Conservation (phyloP, 2,888 invertebrate genomes). For the Andrena praecox region DNA sequence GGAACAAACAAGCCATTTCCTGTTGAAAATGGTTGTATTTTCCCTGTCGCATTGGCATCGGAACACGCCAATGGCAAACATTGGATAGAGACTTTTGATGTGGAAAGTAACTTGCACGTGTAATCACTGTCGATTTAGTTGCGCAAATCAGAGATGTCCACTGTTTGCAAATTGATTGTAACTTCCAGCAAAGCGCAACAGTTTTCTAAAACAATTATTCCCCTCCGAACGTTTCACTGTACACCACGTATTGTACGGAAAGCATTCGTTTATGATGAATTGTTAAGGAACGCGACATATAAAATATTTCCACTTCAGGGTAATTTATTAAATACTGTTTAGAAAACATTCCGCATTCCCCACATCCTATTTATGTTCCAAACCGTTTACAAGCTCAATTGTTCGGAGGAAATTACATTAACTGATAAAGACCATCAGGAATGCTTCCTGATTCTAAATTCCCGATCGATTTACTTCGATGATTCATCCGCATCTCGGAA, state of each 20-base stretch:
- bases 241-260: background rate
- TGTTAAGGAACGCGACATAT: background rate
- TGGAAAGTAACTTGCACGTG: too few relatives aligned
- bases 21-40: too few relatives aligned
- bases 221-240: background rate
- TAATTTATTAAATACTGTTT: slow-evolving; percentile 19
- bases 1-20: too few relatives aligned
- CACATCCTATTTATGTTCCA: background rate
- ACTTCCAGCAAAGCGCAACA: slow-evolving; percentile 24
- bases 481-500: background rate
- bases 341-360: background rate
- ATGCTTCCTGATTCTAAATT: background rate
- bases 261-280: background rate
- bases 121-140: background rate
- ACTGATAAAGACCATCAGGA: background rate
- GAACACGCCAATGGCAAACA: too few relatives aligned
- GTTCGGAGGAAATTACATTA: background rate
- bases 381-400: background rate
- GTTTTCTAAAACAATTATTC: slow-evolving; percentile 4
- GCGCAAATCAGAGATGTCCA: slow-evolving; percentile 23
- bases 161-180: slow-evolving; percentile 25
- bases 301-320: background rate
- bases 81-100: too few relatives aligned
- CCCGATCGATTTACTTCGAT: background rate
- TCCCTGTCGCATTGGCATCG: too few relatives aligned